A percentile compares a stretch with the other conserved stretches of the same genome.
Evolutionary conservation across 2,113 vertebrate species (phyloP).

Genomic region (Enhydra lutris): DNA sequence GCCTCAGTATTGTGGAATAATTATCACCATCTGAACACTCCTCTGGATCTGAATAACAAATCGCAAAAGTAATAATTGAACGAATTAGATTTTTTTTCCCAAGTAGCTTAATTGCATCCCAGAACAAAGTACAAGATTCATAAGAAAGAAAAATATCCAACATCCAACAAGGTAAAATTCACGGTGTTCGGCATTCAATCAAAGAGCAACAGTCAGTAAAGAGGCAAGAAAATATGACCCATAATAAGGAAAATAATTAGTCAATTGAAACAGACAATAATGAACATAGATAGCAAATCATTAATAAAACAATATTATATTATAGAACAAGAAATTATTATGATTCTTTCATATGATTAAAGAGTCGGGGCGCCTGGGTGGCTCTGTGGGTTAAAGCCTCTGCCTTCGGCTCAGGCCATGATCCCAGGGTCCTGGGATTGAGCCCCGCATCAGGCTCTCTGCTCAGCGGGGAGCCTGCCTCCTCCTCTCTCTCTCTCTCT

Average conservation of each 20-base stretch:
- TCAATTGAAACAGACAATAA: background rate
- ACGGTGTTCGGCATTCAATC: background rate
- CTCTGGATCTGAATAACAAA: background rate
- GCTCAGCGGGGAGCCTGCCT: too few relatives aligned
- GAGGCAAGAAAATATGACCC: background rate
- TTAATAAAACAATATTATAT: background rate
- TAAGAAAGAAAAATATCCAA: background rate
- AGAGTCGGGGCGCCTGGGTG: background rate
- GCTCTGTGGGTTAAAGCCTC: too few relatives aligned
- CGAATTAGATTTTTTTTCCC: background rate
- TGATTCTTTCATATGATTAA: background rate
- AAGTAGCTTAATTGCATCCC: background rate
- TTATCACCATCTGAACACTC: background rate
- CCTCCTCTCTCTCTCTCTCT: too few relatives aligned
- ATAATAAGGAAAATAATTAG: background rate
- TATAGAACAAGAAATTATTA: background rate
- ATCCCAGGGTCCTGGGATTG: too few relatives aligned
- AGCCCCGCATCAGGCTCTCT: too few relatives aligned
- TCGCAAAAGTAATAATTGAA: background rate
- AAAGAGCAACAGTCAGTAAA: background rate
- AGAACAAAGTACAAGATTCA: background rate
- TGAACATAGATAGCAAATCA: background rate
- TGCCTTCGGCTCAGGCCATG: too few relatives aligned
- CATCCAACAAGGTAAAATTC: background rate
- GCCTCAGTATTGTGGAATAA: background rate